These are phyloP conservation scores for Phrynosoma platyrhinos DNA, from an alignment of 2,113 vertebrate species.

Conservation along the genomic window DNA sequence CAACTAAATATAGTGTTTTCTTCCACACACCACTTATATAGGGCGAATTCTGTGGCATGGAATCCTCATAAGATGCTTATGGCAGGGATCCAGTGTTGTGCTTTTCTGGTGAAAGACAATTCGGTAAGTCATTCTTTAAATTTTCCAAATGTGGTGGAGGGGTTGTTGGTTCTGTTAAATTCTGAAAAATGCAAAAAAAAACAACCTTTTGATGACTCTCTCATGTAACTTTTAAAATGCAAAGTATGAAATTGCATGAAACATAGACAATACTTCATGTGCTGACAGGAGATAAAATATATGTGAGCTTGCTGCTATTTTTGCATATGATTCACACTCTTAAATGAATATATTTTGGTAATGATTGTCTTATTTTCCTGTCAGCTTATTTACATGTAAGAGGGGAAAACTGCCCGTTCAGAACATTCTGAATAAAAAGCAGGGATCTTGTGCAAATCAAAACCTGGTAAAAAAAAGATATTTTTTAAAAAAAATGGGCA, in stretches of 20 bases:
- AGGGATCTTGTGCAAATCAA: neutral
- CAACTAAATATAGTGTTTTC: neutral
- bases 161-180: slow-evolving; percentile 5
- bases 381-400: neutral
- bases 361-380: neutral
- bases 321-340: neutral
- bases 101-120: slow-evolving; percentile 85
- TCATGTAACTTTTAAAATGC: neutral
- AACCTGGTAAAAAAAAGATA: neutral
- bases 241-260: slow-evolving; percentile 6
- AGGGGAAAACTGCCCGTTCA: neutral
- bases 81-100: slow-evolving; percentile 87
- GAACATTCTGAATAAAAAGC: neutral
- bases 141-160: neutral
- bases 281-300: slow-evolving; percentile 4
- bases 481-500: neutral
- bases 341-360: neutral
- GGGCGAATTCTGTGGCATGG: slow-evolving; percentile 87
- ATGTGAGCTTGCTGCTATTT: neutral
- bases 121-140: slow-evolving; percentile 71
- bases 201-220: neutral
- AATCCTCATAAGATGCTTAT: slow-evolving; percentile 92
- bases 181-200: neutral
- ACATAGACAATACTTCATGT: slow-evolving; percentile 26
- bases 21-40: slow-evolving; percentile 54